Base-by-base conservation (phyloP, 2,888 invertebrate genomes). In the Eledona agricola region DNA sequence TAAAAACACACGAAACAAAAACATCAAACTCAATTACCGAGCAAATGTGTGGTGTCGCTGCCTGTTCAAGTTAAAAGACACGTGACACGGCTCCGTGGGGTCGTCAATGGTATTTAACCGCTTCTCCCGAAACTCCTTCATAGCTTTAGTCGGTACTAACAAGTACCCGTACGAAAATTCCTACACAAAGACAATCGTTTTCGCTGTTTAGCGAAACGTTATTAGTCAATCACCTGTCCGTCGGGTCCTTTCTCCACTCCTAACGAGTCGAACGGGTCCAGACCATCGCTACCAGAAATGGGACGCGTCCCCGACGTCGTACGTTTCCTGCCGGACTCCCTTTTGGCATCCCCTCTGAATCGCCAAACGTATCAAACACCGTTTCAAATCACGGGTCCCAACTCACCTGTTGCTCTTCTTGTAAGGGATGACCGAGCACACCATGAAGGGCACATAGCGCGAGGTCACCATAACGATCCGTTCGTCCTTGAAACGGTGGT, bases 151-250 rank as follows among this genome's bases (percentile, higher is more conserved):
- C 35, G 93, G 90, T 42, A 89, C 85, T 58, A 95, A 78, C 52
- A 94, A 78, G 72, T 90, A 88, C 20, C 90, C 90, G 77, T 94
- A 96, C 9, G 95, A 95, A 65, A 93, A 85, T 76, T 94, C 93
- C 88, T 89, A 68, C 20, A 70, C 22, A 34, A 45, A 37, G 20
- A 29, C 3, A 9, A 6, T 15, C 4, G 45, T 23, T 29, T 29
- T 25, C 25, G 22, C 6, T 23, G 25, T 9, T 16, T 23, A 15
- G 9, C 15, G 13, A 60, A 43, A 29, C 28, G 10, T 31, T 15
- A n/a, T n/a, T n/a, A n/a, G n/a, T 29, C 19, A 50, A 3, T 31
- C 20, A 51, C 85, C 77, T 93, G 93, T 43, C 93, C 93, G 75
- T 91, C 90, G 74, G 88, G 86, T 56, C 85, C 86, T 71, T 83